Evolutionary conservation across 2,888 invertebrate species (phyloP).

Genomic region (Pandemis heparana): DNA sequence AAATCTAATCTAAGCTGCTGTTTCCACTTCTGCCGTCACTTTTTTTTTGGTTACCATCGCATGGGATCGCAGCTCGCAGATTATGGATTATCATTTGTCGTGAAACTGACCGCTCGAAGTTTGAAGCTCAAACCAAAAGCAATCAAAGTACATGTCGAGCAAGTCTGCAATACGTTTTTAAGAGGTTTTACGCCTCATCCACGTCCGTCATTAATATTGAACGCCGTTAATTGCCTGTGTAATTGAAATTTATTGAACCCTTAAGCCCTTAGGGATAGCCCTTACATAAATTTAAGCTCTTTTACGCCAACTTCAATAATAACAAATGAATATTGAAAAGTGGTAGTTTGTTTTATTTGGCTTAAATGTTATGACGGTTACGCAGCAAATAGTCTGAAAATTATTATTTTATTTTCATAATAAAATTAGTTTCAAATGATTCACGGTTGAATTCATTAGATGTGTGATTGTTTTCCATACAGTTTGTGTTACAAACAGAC

Average conservation of each 20-base stretch:
- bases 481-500: no score
- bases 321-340: background rate
- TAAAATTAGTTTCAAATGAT: no score
- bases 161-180: constrained; percentile 32
- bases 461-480: no score
- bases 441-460: no score
- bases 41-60: no score
- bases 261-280: constrained; percentile 8
- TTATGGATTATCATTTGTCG: no score
- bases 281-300: constrained; percentile 11
- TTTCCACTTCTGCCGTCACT: no score
- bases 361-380: background rate
- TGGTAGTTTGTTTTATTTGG: background rate
- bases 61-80: no score
- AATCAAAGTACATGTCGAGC: constrained; percentile 31
- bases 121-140: background rate
- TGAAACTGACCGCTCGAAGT: background rate
- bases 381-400: background rate
- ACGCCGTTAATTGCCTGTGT: constrained; percentile 30
- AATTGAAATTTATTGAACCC: constrained; percentile 37
- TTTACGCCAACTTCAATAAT: background rate
- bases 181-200: constrained; percentile 39
- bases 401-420: background rate
- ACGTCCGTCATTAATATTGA: constrained; percentile 33
- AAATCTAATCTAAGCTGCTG: no score